These are phyloP conservation scores for Liposcelis brunnea DNA, from an alignment of 2,888 invertebrate species.

Conservation along the genomic window DNA sequence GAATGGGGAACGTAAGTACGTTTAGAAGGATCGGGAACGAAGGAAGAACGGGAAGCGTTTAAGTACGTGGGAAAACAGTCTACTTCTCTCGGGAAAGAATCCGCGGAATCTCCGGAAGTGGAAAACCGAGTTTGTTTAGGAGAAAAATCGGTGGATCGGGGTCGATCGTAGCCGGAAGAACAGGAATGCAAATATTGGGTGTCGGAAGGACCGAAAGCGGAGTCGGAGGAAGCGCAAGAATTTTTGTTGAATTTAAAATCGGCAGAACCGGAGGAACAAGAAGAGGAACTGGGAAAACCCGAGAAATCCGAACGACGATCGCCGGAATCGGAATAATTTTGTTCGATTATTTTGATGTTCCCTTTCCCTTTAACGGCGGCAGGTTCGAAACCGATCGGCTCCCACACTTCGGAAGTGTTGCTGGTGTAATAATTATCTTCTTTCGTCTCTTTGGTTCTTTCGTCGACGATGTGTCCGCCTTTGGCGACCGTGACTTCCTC, in stretches of 20 bases:
- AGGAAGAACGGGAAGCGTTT: slow-evolving; percentile 3
- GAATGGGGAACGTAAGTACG: too few relatives aligned
- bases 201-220: slow-evolving; percentile 1
- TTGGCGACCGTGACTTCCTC: slow-evolving; percentile 51
- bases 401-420: slow-evolving; percentile 47
- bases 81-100: background rate
- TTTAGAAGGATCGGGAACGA: background rate
- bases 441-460: slow-evolving; percentile 48
- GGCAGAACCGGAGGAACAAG: slow-evolving; percentile 5
- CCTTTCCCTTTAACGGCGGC: slow-evolving; percentile 5
- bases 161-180: slow-evolving; percentile 12
- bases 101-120: slow-evolving; percentile 11
- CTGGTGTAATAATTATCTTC: slow-evolving; percentile 52
- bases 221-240: slow-evolving; percentile 11
- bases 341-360: slow-evolving; percentile 3
- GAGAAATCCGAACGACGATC: slow-evolving; percentile 10
- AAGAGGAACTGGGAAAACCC: background rate
- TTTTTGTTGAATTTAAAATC: background rate
- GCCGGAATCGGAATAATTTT: too few relatives aligned
- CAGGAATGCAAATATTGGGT: background rate
- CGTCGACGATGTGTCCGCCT: slow-evolving; percentile 49
- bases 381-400: slow-evolving; percentile 27
- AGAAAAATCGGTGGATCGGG: slow-evolving; percentile 9
- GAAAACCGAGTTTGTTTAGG: slow-evolving; percentile 9
- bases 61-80: background rate